Evolutionary conservation across 2,113 vertebrate species (phyloP).

Genomic region (Felis chaus): DNA sequence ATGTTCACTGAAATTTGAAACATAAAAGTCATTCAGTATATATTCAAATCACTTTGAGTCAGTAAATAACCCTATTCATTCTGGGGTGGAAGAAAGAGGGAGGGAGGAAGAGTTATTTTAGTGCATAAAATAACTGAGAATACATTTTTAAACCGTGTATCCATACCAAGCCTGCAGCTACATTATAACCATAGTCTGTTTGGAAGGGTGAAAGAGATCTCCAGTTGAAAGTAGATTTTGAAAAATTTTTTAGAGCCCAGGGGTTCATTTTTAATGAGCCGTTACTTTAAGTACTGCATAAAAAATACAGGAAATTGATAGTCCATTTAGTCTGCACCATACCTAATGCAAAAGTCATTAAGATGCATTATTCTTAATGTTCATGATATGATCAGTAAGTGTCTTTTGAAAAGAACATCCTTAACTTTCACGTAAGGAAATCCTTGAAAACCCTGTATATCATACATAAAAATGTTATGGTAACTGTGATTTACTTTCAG

Average conservation of each 20-base stretch:
- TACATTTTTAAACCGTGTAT: constrained; percentile 86
- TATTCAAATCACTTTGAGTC: constrained; percentile 39
- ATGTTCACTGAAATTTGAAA: constrained; percentile 57
- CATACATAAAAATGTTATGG: not conserved
- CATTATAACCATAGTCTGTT: constrained; percentile 89
- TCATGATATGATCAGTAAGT: constrained; percentile 95
- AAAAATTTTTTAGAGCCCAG: constrained; percentile 91
- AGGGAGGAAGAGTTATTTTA: not conserved
- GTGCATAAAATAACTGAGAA: constrained; percentile 64
- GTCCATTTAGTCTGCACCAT: constrained; percentile 97
- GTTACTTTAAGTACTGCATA: constrained; percentile 99
- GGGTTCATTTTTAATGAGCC: constrained; percentile 99
- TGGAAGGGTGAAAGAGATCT: constrained; percentile 93
- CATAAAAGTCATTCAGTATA: not conserved
- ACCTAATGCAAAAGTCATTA: constrained; percentile 99
- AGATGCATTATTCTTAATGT: constrained; percentile 97
- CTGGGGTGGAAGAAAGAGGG: not conserved
- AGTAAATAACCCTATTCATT: constrained; percentile 57
- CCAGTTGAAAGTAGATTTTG: constrained; percentile 94
- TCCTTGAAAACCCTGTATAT: constrained; percentile 53
- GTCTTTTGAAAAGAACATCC: constrained; percentile 81
- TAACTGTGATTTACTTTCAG: constrained; percentile 34
- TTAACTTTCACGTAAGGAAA: constrained; percentile 40
- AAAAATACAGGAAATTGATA: constrained; percentile 99
- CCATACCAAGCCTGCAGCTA: constrained; percentile 91